Evolutionary conservation across 2,113 vertebrate species (phyloP).

Genomic region (Myiagra hebetior): DNA sequence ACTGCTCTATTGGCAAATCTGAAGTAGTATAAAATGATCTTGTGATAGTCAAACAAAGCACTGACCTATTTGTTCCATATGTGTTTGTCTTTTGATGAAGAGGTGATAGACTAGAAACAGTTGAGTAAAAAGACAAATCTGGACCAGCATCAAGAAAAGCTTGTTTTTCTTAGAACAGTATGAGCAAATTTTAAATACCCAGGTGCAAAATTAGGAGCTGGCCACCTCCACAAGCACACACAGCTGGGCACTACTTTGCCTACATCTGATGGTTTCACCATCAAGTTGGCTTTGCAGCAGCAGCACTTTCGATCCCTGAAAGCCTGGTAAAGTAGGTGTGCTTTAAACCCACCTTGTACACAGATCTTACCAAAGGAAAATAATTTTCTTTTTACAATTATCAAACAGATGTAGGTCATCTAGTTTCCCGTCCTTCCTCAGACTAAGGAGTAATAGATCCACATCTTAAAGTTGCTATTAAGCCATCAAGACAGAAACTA

Average conservation of each 20-base stretch:
- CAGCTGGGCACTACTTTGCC: not conserved
- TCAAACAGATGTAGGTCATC: not conserved
- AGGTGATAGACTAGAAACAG: not conserved
- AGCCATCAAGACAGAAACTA: not conserved
- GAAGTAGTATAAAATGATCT: not conserved
- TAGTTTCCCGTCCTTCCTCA: not conserved
- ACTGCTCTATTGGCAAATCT: not conserved
- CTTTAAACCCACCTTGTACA: not conserved
- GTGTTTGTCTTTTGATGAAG: not conserved
- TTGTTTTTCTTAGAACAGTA: not conserved
- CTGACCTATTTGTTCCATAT: not conserved
- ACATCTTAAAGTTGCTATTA: not conserved
- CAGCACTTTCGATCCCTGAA: not conserved
- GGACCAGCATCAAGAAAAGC: not conserved
- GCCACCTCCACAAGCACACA: not conserved
- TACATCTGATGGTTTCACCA: not conserved
- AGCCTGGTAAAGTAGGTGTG: not conserved
- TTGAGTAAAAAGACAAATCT: not conserved
- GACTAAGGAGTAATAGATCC: not conserved
- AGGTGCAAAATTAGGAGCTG: not conserved
- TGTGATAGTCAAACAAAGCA: not conserved
- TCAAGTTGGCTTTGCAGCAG: not conserved
- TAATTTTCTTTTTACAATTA: not conserved
- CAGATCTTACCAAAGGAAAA: not conserved
- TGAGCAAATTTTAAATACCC: not conserved